Conservation (phyloP, 2,797 vertebrate species). For the Coluber constrictor region DNA sequence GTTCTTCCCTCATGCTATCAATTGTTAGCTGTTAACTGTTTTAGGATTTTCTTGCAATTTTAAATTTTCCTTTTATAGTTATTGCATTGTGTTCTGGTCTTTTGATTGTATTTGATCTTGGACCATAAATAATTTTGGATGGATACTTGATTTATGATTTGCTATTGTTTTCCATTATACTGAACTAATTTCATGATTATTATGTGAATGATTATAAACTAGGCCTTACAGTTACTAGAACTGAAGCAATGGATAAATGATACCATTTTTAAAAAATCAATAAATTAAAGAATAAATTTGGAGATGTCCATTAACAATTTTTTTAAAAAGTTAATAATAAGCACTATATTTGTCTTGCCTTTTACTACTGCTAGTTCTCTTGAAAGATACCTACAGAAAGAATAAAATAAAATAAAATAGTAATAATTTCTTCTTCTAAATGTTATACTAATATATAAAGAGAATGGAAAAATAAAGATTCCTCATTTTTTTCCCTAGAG, state of each 20-base stretch:
- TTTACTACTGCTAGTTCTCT: background rate
- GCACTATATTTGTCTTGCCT: background rate
- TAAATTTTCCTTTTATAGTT: background rate
- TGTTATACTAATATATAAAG: background rate
- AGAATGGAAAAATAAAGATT: background rate
- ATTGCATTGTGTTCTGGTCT: background rate
- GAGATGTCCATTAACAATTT: background rate
- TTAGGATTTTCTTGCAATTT: background rate
- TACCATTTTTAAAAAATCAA: background rate
- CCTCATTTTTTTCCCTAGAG: conserved; percentile 15
- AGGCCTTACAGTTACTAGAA: background rate
- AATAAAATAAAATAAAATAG: background rate
- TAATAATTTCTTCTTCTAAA: background rate
- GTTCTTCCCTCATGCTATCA: background rate
- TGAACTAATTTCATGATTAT: background rate
- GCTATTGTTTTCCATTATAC: background rate
- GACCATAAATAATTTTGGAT: background rate
- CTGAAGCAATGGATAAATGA: background rate
- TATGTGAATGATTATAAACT: background rate
- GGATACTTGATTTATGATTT: background rate
- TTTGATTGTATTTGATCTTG: background rate
- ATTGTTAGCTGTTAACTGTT: background rate
- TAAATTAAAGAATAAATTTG: background rate
- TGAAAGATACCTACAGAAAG: background rate
- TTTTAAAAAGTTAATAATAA: background rate